Conservation (phyloP, 2,797 vertebrate genomes). For the Enoplosus armatus region DNA sequence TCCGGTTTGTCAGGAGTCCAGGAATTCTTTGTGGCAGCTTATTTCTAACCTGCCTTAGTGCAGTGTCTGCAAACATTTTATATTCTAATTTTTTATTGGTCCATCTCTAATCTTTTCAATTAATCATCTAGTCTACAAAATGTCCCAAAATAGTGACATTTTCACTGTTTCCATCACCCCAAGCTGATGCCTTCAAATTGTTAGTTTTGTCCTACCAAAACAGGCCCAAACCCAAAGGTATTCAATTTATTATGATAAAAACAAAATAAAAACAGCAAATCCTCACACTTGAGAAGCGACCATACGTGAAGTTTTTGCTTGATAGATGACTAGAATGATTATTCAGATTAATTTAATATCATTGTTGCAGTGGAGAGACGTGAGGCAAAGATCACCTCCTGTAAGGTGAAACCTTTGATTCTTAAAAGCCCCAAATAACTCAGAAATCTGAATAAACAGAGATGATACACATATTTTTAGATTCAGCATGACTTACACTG, state of each 20-base stretch:
- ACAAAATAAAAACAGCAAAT: too few species aligned
- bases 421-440: too few species aligned
- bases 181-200: neutral
- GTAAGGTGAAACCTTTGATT: too few species aligned
- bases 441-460: too few species aligned
- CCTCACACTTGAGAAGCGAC: too few species aligned
- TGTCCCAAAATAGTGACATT: neutral
- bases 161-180: neutral
- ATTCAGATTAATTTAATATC: too few species aligned
- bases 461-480: too few species aligned
- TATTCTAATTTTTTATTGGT: neutral
- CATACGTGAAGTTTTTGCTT: too few species aligned
- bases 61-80: neutral
- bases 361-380: too few species aligned
- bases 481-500: neutral
- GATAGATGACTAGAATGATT: too few species aligned
- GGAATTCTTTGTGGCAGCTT: neutral
- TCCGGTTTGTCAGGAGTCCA: conserved; percentile 30
- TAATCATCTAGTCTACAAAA: neutral
- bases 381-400: too few species aligned
- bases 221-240: neutral
- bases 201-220: neutral
- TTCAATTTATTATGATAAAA: neutral
- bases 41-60: neutral
- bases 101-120: neutral